A percentile compares a stretch with the other conserved stretches of the same genome.
phyloP scores from a whole-genome alignment of 1,140 invertebrate species.

The Drosophila kanapiae region DNA sequence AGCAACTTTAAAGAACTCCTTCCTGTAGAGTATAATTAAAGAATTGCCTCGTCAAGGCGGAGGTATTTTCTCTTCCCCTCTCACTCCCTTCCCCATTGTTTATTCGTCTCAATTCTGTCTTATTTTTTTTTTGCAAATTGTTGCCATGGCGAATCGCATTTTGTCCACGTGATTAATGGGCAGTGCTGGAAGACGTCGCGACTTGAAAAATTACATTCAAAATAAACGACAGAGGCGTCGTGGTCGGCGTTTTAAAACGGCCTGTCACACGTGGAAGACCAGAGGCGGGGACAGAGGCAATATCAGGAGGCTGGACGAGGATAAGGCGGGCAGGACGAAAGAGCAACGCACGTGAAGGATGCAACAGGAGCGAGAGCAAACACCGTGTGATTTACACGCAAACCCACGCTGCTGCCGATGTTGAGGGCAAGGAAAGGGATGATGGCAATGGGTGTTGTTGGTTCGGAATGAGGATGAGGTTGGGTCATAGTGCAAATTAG shows the following conservation, averaged over 20 bases:
- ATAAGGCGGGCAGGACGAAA: conserved; percentile 27
- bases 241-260: conserved; percentile 70
- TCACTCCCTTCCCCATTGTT: conserved; percentile 30
- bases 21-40: conserved; percentile 39
- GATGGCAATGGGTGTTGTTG: neutral
- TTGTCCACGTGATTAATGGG: conserved; percentile 76
- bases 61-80: neutral
- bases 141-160: conserved; percentile 64
- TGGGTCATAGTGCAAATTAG: conserved; percentile 70
- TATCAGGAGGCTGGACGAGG: conserved; percentile 13
- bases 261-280: conserved; percentile 66
- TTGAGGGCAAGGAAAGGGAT: conserved; percentile 5
- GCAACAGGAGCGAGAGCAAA: conserved; percentile 77
- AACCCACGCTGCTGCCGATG: conserved; percentile 21
- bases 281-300: neutral
- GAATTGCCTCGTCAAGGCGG: conserved; percentile 48
- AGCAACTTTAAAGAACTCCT: neutral
- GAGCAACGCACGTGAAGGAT: conserved; percentile 73
- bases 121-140: conserved; percentile 25
- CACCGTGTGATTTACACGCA: conserved; percentile 81
- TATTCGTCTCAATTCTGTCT: conserved; percentile 32
- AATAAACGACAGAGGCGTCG: conserved; percentile 63
- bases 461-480: neutral
- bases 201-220: conserved; percentile 81
- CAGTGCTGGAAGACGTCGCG: conserved; percentile 73